phyloP scores from a whole-genome alignment of 37 sponge, comb jelly and placozoan genomes.

The Lycopodina hypogea region DNA sequence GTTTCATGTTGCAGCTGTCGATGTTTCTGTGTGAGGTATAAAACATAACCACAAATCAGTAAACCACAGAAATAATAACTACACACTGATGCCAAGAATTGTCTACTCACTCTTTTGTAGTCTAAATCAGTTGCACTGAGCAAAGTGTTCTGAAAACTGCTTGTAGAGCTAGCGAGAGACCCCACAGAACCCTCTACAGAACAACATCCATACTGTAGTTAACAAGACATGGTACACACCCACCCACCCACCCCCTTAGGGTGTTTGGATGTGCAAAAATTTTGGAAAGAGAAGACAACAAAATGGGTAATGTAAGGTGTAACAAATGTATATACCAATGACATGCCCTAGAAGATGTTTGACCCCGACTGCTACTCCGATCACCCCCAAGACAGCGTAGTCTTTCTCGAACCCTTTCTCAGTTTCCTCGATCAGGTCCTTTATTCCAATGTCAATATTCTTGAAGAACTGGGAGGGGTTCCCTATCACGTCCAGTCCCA shows the following conservation, averaged over 20 bases:
- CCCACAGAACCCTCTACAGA: slow-evolving; percentile 9
- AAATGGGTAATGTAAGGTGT: neutral
- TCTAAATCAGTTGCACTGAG: slow-evolving; percentile 19
- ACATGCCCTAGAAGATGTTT: slow-evolving; percentile 25
- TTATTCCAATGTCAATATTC: slow-evolving; percentile 15
- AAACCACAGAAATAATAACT: neutral
- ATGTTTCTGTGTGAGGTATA: slow-evolving; percentile 8
- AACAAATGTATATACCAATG: neutral
- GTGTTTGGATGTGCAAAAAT: too few relatives aligned
- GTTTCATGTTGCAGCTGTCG: slow-evolving; percentile 11
- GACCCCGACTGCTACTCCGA: slow-evolving; percentile 20
- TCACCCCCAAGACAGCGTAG: neutral
- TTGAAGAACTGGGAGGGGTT: slow-evolving; percentile 13
- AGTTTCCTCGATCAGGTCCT: slow-evolving; percentile 17
- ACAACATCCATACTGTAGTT: neutral
- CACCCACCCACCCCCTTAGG: too few relatives aligned
- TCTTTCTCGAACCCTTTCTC: slow-evolving; percentile 4
- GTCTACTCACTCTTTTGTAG: slow-evolving; percentile 11
- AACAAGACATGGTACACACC: neutral
- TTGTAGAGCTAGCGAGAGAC: slow-evolving; percentile 3
- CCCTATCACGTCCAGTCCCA: slow-evolving; percentile 31
- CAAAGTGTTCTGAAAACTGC: neutral
- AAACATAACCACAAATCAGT: neutral
- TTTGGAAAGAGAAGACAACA: neutral
- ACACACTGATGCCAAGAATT: neutral